These are phyloP conservation scores for Pteruthius melanotis DNA, from an alignment of 2,113 vertebrate species.

Conservation along the genomic window DNA sequence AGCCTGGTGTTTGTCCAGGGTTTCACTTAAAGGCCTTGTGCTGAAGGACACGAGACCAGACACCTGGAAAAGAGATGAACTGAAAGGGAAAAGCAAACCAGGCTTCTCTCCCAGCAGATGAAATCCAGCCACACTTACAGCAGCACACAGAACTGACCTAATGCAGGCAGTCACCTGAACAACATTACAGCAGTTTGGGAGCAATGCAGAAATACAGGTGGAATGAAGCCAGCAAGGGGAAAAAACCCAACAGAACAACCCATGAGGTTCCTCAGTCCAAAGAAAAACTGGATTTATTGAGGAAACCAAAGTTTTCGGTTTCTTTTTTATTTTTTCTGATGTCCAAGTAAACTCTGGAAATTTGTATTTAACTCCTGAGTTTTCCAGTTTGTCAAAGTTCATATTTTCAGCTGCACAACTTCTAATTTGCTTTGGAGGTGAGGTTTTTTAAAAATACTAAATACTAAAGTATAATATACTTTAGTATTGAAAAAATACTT, in stretches of 20 bases:
- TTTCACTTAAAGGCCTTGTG: not conserved
- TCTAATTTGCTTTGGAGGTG: not conserved
- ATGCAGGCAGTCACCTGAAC: not conserved
- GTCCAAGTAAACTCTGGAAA: not conserved
- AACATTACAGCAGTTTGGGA: not conserved
- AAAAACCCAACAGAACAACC: not conserved
- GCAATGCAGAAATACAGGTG: not conserved
- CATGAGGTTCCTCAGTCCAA: not conserved
- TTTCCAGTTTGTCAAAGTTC: not conserved
- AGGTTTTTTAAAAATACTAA: not conserved
- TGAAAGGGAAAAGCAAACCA: not conserved
- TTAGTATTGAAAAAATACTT: not conserved
- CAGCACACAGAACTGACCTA: not conserved
- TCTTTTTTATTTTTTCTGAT: not conserved
- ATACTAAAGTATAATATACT: too few species aligned
- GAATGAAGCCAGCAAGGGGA: not conserved
- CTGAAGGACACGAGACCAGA: not conserved
- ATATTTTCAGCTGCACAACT: not conserved
- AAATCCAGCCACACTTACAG: not conserved
- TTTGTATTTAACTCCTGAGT: not conserved
- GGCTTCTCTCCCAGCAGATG: not conserved
- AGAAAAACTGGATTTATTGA: not conserved
- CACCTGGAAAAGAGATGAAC: not conserved
- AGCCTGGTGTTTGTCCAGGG: not conserved
- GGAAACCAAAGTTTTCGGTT: not conserved